Base-by-base conservation (phyloP, 2,113 vertebrate species). In the Paraplagusia blochii region DNA sequence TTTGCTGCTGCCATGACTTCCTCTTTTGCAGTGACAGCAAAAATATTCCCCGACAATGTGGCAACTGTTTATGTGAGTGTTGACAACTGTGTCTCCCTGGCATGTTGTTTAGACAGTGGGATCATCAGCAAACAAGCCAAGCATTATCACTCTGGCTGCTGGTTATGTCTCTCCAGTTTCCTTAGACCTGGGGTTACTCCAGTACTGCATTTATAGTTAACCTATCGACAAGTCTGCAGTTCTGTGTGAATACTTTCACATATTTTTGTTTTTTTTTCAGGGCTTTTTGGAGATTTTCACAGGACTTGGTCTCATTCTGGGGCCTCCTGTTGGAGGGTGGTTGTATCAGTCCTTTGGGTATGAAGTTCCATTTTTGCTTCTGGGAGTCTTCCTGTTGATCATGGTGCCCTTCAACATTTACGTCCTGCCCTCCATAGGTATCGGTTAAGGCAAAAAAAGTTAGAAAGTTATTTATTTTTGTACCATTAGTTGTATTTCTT, bases 261-360 rank as follows among this genome's bases (percentile, higher is more conserved):
- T 46, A 0, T 9, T 64, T 66, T 4, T 55, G 4, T 66, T 9
- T 64, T 1, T 34, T 69, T 11, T 78, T 77, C 79, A 98, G 97
- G 97, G 97, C 15, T 92, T 68, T 79, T 88, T 99, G 87, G 97
- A 98, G 87, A 85, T 94, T 59, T 99, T 98, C 35, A 52, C 93
- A 53, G 95, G 95, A 9, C 88, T 99, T 0, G 96, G 96, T 5
- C 77, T 99, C 1, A 93, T 96, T 1, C 40, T 97, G 15, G 97
- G 97, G 0, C 97, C 97, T 0, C 95, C 96, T 1, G 54, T 99
- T 12, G 97, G 97, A 58, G 95, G 95, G 4, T 91, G 95, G 88
- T 82, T 98, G 36, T 99, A 97, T 81, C 92, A 99, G 3, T 65
- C 91, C 0, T 98, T 94, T 82, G 95, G 95, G 50, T 99, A 97